Base-by-base conservation (phyloP, 1,140 invertebrate species). In the Carcinoscorpius rotundicauda region DNA sequence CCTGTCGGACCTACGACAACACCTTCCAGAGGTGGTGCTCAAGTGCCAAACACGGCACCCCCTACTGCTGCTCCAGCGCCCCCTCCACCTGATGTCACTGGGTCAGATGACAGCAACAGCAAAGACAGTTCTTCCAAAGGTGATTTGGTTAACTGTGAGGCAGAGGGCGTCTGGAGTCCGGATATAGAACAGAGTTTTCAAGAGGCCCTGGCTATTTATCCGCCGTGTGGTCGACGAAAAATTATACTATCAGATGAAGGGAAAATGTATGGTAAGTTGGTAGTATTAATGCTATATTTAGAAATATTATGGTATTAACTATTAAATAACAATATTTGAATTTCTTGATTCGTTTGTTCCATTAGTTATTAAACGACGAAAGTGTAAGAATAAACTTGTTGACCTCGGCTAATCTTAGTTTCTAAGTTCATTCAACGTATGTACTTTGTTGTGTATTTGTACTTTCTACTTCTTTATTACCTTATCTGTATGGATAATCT, bases 161-260 rank as follows among this genome's bases (percentile, higher is more conserved):
- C 96, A 63, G 97, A 99, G 79, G 97, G 97, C 70, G 96, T 99
- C 11, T 99, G 97, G 97, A 96, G 92, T 79, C 91, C 95, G 63
- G 97, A 99, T 80, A 99, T 99, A 79, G 97, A 99, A 79, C 96
- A 98, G 81, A 96, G 93, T 79, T 99, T 99, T 81, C 96, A 99
- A 79, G 97, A 99, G 83, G 97, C 97, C 59, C 83, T 99, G 72
- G 94, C 94, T 73, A 98, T 99, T 77, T 98, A 98, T 83, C 97
- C 97, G 64, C 97, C 97, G 69, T 99, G 97, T 79, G 97, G 97
- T 66, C 80, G 97, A 72, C 84, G 97, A 75, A 99, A 99, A 84
- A 99, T 99, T 76, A 99, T 99, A 72, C 84, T 99, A 71, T 97
- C 93, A 67, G 97, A 99, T 79, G 97, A 99, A 82, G 97, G 97